Evolutionary conservation across 2,888 invertebrate genomes (phyloP).

Genomic region (Geotrupes spiniger): DNA sequence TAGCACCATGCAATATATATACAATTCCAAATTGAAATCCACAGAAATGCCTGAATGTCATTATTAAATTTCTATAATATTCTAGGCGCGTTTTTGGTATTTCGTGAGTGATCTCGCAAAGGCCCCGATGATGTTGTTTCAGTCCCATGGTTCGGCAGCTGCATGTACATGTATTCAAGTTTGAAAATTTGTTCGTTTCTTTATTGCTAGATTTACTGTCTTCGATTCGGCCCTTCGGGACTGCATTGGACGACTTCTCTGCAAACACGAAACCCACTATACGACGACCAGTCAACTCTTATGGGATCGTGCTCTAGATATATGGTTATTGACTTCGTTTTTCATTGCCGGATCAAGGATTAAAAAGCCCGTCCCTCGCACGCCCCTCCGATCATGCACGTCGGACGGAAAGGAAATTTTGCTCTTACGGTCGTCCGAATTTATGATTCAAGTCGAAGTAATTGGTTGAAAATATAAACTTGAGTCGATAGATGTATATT

Average conservation of each 20-base stretch:
- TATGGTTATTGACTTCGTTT: conserved; percentile 29
- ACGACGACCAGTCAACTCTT: conserved; percentile 27
- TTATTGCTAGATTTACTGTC: conserved; percentile 37
- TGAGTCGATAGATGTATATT: no score
- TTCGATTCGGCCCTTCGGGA: conserved; percentile 31
- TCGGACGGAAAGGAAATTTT: no score
- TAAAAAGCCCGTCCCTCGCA: neutral
- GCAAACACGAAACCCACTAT: conserved; percentile 29
- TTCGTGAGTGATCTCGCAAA: neutral
- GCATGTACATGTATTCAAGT: conserved; percentile 33
- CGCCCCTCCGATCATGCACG: no score
- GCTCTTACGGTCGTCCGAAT: no score
- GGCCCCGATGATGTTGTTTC: conserved; percentile 1
- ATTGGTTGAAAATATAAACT: no score
- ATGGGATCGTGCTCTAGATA: conserved; percentile 28
- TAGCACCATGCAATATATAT: no score
- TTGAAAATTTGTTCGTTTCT: conserved; percentile 35
- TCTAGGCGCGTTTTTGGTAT: no score
- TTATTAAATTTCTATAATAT: no score
- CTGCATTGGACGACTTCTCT: conserved; percentile 26
- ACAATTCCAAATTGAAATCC: no score
- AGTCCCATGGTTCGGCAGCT: conserved; percentile 25
- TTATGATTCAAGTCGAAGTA: no score
- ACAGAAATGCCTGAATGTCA: no score
- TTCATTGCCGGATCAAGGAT: conserved; percentile 19